phyloP scores from a whole-genome alignment of 2,797 vertebrate genomes.

The Coregonus sp. region DNA sequence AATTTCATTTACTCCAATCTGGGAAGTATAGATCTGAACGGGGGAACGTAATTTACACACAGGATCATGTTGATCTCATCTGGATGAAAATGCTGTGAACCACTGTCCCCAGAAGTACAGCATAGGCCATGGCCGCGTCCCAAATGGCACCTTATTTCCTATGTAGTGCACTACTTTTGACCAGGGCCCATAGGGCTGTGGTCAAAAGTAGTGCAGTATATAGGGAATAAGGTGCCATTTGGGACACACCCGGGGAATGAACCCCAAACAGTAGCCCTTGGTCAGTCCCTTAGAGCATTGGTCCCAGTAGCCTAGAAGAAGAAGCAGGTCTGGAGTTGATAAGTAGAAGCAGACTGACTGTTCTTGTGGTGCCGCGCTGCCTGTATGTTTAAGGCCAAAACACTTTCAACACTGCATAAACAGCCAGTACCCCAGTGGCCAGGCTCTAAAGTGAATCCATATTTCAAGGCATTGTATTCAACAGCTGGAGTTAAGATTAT shows the following conservation, averaged over 20 bases:
- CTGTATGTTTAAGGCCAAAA: slow-evolving; percentile 59
- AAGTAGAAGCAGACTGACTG: slow-evolving; percentile 81
- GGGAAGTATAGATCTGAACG: neutral
- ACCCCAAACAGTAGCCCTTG: slow-evolving; percentile 70
- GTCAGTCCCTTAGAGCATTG: slow-evolving; percentile 66
- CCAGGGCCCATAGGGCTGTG: no score
- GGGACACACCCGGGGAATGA: neutral
- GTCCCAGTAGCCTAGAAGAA: slow-evolving; percentile 53
- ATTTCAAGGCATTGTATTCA: no score
- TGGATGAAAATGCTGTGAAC: no score
- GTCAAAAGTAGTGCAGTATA: neutral
- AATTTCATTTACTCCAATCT: neutral
- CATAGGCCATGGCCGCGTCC: neutral
- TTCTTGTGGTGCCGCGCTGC: slow-evolving; percentile 44
- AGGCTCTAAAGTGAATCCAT: no score
- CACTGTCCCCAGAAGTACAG: neutral
- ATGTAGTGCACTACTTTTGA: neutral
- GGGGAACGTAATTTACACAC: no score
- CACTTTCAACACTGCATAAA: no score
- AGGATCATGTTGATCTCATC: no score
- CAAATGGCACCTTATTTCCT: neutral
- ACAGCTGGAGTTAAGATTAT: no score
- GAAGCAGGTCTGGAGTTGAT: slow-evolving; percentile 80
- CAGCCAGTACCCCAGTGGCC: no score
- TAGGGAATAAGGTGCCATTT: neutral